Evolutionary conservation across 2,113 vertebrate genomes (phyloP).

Genomic region (Neogale vison): DNA sequence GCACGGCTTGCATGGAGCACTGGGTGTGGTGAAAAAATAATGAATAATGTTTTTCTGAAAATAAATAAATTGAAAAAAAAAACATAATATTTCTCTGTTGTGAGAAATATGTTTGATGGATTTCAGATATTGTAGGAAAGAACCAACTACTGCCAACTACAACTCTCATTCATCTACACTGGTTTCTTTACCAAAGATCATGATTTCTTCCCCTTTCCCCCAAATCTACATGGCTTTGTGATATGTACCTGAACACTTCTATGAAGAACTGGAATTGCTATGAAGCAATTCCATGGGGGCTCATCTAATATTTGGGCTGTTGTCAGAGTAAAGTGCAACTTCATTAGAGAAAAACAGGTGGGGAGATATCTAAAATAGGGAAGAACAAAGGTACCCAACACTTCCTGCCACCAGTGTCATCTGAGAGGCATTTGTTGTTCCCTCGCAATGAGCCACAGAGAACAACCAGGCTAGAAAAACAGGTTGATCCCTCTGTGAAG

Average conservation of each 20-base stretch:
- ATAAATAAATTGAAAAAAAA: no score
- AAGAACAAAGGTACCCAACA: not conserved
- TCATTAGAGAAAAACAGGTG: not conserved
- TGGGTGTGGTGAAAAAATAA: no score
- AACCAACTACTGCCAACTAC: not conserved
- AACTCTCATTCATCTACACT: not conserved
- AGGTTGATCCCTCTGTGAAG: not conserved
- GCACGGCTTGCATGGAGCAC: no score
- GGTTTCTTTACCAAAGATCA: not conserved
- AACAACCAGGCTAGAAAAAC: not conserved
- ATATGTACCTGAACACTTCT: not conserved
- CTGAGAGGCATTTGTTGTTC: not conserved
- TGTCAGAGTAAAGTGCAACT: not conserved
- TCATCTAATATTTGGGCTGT: not conserved
- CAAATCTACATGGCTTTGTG: not conserved
- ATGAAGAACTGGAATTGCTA: not conserved
- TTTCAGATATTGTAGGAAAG: not conserved
- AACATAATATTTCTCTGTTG: not conserved
- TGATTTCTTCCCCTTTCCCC: not conserved
- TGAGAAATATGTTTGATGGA: not conserved
- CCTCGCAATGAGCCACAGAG: not conserved
- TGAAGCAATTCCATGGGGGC: not conserved
- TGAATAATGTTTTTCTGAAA: no score
- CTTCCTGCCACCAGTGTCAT: accelerated
- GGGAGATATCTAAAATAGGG: not conserved